Conservation (phyloP, 2,888 invertebrate genomes). For the Eristalis intricaria region DNA sequence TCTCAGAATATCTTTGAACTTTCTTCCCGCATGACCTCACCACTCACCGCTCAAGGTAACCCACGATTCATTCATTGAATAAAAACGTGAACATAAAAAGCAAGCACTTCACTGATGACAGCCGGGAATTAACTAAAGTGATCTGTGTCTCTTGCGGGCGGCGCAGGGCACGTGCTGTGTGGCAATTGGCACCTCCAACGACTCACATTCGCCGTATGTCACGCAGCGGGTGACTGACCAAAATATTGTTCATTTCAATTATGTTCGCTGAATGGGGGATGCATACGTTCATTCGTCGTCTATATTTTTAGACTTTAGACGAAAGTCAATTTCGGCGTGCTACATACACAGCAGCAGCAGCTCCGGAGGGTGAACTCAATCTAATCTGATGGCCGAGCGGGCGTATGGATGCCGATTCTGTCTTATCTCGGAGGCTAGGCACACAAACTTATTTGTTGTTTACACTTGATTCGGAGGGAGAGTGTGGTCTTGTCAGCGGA, state of each 20-base stretch:
- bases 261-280: not conserved
- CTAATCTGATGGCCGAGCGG: not conserved
- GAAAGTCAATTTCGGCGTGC: not conserved
- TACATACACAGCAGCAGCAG: not conserved
- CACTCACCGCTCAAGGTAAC: not conserved
- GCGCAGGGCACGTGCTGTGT: conserved; percentile 23
- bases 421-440: not conserved
- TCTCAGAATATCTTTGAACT: not conserved
- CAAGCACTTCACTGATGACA: not conserved
- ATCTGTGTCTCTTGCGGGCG: not conserved
- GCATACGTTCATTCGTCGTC: not conserved
- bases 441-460: not conserved
- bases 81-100: too few relatives aligned
- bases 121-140: not conserved
- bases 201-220: not conserved
- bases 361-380: not conserved
- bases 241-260: conserved; percentile 12
- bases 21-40: conserved; percentile 11
- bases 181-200: conserved; percentile 9
- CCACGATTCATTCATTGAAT: too few relatives aligned
- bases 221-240: conserved; percentile 36
- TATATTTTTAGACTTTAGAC: conserved; percentile 8
- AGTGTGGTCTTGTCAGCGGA: not conserved
- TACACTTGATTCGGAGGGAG: not conserved
- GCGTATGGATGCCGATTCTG: not conserved